These are phyloP conservation scores for Actinopyga echinites DNA, from an alignment of 53 echinoderm and acorn worm genomes.

Conservation along the genomic window DNA sequence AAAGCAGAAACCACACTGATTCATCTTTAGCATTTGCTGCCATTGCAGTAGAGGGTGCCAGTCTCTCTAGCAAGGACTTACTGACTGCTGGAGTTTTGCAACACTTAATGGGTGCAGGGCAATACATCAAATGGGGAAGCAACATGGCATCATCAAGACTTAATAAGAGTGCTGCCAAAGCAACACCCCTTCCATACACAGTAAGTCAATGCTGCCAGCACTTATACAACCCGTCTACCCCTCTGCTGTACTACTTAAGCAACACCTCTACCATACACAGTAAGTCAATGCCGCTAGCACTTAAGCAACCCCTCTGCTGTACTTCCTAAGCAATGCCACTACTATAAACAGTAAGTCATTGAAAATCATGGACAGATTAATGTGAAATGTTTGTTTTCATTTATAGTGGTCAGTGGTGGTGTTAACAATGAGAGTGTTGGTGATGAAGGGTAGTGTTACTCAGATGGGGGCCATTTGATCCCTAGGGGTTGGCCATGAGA, in stretches of 20 bases:
- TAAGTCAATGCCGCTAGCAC: constrained; percentile 58
- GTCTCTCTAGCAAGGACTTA: constrained; percentile 68
- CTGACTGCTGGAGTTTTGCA: constrained; percentile 78
- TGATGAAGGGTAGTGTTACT: too few species aligned
- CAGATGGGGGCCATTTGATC: too few species aligned
- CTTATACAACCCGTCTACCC: neutral
- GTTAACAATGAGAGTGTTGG: too few species aligned
- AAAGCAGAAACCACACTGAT: constrained; percentile 65
- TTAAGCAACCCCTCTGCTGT: neutral
- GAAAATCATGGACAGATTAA: neutral
- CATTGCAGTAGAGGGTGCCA: constrained; percentile 74
- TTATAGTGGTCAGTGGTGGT: neutral
- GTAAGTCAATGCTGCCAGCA: constrained; percentile 63
- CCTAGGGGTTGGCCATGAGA: too few species aligned
- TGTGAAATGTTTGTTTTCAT: neutral
- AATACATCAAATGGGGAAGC: constrained; percentile 87
- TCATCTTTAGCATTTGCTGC: constrained; percentile 72
- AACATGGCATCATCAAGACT: constrained; percentile 73
- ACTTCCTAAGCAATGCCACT: constrained; percentile 69
- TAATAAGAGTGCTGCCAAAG: constrained; percentile 72
- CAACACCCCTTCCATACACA: constrained; percentile 71
- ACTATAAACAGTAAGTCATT: constrained; percentile 73
- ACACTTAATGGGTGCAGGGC: constrained; percentile 77
- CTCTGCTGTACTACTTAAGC: constrained; percentile 56
- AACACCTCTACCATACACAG: constrained; percentile 75